Evolutionary conservation across 2,113 vertebrate species (phyloP), one percentile per base, ranked within the genome.

Genomic region (Entomyzon cyanotis): DNA sequence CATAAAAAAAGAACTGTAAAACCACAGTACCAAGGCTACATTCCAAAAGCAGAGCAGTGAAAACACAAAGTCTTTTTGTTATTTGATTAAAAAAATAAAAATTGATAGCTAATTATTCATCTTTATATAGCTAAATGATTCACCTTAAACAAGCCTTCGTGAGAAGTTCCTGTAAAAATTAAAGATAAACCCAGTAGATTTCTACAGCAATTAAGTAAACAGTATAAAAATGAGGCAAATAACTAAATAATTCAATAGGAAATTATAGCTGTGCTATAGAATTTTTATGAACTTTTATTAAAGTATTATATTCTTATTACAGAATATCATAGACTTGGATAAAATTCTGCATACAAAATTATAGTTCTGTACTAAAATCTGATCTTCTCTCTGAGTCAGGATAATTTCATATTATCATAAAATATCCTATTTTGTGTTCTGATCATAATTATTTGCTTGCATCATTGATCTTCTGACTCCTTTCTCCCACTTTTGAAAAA

Each of bases 281-380:
- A 87, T 94, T 94, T 94, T 94, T 94, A 93, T 94, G 90, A 94
- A 90, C 67, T 91, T 95, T 87, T 76, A 95, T 87, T 88, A 67
- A 94, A 85, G 58, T 78, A 58, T 95, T 94, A 77, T 20, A 65
- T 85, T 73, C 63, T 76, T 94, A 74, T 55, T 95, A 60, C 53
- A 50, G 75, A 82, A 18, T 83, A 58, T 39, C 16, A 33, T 30
- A 85, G 53, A 50, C 46, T 33, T 47, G 35, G 50, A 75, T 88
- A 86, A 91, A 87, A 87, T 80, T 86, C 70, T 90, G 24, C 64
- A 28, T 82, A 83, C 47, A 59, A 87, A 87, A 58, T 87, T 87
- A 52, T 20, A 56, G 24, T 70, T 87, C 39, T 85, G 11, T 73
- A 59, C 50, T 69, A 85, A 95, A 90, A 90, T 86, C 46, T 84